Percentiles rank a stretch among this genome's conserved stretches.
These are phyloP conservation scores for Parascotia fuliginaria DNA, from an alignment of 2,888 invertebrate species.

Conservation along the genomic window DNA sequence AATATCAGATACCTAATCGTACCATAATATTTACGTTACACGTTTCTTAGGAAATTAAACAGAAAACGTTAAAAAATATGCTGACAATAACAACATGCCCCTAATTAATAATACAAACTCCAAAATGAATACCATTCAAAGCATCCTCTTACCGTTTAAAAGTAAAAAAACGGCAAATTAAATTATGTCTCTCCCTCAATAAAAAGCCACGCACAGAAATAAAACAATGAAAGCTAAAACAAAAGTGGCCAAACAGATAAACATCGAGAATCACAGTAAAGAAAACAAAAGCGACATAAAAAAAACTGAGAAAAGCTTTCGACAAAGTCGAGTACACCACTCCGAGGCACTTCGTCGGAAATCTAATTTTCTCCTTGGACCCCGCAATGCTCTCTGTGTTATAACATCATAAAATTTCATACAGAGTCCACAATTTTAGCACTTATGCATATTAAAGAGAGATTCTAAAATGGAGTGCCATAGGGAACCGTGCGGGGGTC, in stretches of 20 bases:
- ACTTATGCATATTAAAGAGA: constrained; percentile 72
- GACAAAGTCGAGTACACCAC: constrained; percentile 77
- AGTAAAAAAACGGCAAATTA: constrained; percentile 44
- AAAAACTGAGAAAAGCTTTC: constrained; percentile 72
- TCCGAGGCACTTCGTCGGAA: constrained; percentile 74
- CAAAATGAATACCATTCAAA: constrained; percentile 26
- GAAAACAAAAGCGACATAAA: constrained; percentile 62
- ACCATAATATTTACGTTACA: too few relatives aligned
- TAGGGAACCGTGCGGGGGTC: constrained; percentile 59
- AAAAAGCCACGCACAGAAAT: constrained; percentile 66
- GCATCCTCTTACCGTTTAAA: constrained; percentile 41
- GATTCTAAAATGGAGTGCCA: constrained; percentile 68
- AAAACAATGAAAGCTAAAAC: constrained; percentile 72
- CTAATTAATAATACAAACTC: constrained; percentile 11
- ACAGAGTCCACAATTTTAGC: constrained; percentile 68
- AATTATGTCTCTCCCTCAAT: constrained; percentile 58
- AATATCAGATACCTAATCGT: too few relatives aligned
- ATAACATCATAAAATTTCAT: constrained; percentile 76
- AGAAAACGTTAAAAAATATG: too few relatives aligned
- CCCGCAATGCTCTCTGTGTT: constrained; percentile 60
- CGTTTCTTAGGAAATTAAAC: too few relatives aligned
- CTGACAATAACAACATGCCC: too few relatives aligned
- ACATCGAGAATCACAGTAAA: constrained; percentile 73
- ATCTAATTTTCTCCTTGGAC: constrained; percentile 83
- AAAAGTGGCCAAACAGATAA: constrained; percentile 76